Percentiles rank a stretch among this genome's conserved stretches.
These are phyloP conservation scores for Hephaestus fuliginosus DNA, from an alignment of 2,797 vertebrate species.

Conservation along the genomic window DNA sequence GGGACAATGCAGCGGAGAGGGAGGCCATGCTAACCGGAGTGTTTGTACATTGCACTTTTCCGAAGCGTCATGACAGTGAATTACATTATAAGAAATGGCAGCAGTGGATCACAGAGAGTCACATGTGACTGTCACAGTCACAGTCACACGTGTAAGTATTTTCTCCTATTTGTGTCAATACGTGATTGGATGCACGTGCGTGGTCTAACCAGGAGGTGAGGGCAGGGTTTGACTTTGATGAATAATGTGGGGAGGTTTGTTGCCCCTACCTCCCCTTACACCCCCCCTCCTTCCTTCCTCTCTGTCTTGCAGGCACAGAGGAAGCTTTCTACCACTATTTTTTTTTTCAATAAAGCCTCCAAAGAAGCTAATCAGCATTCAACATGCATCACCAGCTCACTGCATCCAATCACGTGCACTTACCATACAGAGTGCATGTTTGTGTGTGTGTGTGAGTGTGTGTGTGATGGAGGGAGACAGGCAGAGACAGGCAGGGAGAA, in stretches of 20 bases:
- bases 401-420: slow-evolving; percentile 77
- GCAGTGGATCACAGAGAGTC: slow-evolving; percentile 19
- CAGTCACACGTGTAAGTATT: not conserved
- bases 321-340: slow-evolving; percentile 67
- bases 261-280: not conserved
- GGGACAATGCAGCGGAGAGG: slow-evolving; percentile 28
- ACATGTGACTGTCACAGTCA: not conserved
- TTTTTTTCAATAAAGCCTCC: slow-evolving; percentile 50
- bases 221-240: slow-evolving; percentile 70
- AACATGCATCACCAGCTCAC: slow-evolving; percentile 69
- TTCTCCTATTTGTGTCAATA: slow-evolving; percentile 28
- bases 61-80: slow-evolving; percentile 40
- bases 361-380: slow-evolving; percentile 81
- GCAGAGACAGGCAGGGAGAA: slow-evolving; percentile 68
- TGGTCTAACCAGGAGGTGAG: slow-evolving; percentile 47
- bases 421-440: slow-evolving; percentile 61
- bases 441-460: slow-evolving; percentile 47
- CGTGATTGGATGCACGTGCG: slow-evolving; percentile 30
- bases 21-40: slow-evolving; percentile 21
- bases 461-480: slow-evolving; percentile 51
- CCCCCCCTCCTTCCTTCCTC: slow-evolving; percentile 37
- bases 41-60: slow-evolving; percentile 21
- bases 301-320: slow-evolving; percentile 70
- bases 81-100: slow-evolving; percentile 37
- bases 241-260: slow-evolving; percentile 62